Conservation (phyloP, 2,113 vertebrate species). For the Odocoileus virginianus region DNA sequence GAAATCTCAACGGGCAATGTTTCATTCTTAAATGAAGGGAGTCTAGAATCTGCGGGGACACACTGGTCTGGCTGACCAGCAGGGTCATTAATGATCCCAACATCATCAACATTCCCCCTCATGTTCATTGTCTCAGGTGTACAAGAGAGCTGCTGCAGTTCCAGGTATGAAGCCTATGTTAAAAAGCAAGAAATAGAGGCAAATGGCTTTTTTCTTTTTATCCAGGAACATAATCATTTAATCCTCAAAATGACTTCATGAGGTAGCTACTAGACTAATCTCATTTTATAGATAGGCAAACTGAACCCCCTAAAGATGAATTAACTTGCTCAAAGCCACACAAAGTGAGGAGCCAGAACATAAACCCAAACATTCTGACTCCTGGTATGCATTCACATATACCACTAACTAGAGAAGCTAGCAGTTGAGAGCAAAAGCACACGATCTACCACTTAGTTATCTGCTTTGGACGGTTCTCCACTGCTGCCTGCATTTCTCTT, state of each 20-base stretch:
- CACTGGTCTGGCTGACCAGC: background rate
- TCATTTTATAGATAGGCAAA: background rate
- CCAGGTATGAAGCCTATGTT: background rate
- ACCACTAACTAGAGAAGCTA: background rate
- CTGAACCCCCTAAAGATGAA: background rate
- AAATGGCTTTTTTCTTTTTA: background rate
- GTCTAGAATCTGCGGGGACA: background rate
- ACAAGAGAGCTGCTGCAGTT: background rate
- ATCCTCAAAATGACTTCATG: background rate
- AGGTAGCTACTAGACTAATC: background rate
- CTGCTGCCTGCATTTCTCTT: no score
- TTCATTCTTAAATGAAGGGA: background rate
- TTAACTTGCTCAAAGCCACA: background rate
- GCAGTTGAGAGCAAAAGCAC: background rate
- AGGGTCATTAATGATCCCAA: background rate
- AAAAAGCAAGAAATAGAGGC: background rate
- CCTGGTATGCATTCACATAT: background rate
- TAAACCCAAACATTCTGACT: background rate
- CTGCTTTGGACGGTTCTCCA: background rate
- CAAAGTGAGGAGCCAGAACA: background rate
- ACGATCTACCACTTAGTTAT: accelerated
- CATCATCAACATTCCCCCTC: accelerated
- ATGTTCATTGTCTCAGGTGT: background rate
- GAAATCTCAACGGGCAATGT: background rate
- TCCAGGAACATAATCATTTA: background rate